These are phyloP conservation scores for Electrophaes corylata DNA, from an alignment of 2,888 invertebrate species.

Conservation along the genomic window DNA sequence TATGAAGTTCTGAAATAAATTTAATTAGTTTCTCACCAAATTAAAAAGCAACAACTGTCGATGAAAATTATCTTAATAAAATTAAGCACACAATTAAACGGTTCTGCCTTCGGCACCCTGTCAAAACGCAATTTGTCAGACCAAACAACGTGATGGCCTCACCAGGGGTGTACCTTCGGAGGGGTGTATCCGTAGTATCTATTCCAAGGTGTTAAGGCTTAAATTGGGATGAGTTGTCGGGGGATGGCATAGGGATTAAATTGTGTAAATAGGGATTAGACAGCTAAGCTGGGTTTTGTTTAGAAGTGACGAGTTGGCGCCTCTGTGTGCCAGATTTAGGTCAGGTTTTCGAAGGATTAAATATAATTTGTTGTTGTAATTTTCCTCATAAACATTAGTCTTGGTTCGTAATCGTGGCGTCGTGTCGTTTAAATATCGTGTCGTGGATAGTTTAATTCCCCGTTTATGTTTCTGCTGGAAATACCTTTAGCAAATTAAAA, in stretches of 20 bases:
- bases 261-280: conserved; percentile 83
- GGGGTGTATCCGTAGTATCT: conserved; percentile 48
- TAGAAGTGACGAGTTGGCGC: conserved; percentile 72
- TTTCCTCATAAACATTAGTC: too few relatives aligned
- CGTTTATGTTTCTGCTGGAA: too few relatives aligned
- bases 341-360: conserved; percentile 40
- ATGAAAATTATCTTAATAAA: conserved; percentile 55
- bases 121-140: conserved; percentile 83
- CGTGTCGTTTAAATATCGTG: too few relatives aligned
- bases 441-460: too few relatives aligned
- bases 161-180: conserved; percentile 48
- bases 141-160: conserved; percentile 73
- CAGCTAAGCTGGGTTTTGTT: conserved; percentile 77
- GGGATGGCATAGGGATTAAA: conserved; percentile 70
- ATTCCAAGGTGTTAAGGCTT: conserved; percentile 58
- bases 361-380: conserved; percentile 35
- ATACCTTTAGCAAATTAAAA: too few relatives aligned
- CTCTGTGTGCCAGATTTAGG: conserved; percentile 70
- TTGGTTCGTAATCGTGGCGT: too few relatives aligned
- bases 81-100: conserved; percentile 65
- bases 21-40: conserved; percentile 41
- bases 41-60: conserved; percentile 53
- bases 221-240: conserved; percentile 50
- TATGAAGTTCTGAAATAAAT: conserved; percentile 21
- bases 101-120: conserved; percentile 71